A percentile compares a stretch with the other conserved stretches of the same genome.
phyloP scores from a whole-genome alignment of 1,140 invertebrate species.

The Achatina immaculata region DNA sequence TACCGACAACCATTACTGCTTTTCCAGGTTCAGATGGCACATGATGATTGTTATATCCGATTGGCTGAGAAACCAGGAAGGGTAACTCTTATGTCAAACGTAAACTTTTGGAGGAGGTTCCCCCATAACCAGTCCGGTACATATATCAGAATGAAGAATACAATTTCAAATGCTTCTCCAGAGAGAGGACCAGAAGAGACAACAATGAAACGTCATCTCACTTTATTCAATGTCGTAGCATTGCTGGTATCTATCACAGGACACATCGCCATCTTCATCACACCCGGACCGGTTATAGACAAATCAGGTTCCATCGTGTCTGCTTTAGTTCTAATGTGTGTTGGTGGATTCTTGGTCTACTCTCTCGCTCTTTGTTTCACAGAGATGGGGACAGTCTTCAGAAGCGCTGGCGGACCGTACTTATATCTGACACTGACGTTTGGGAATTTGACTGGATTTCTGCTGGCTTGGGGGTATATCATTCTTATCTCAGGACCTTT shows the following conservation, averaged over 20 bases:
- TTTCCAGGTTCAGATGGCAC: no score
- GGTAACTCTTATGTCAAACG: no score
- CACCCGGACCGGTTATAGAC: constrained; percentile 24
- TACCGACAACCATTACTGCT: no score
- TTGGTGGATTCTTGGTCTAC: constrained; percentile 32
- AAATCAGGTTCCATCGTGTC: constrained; percentile 34
- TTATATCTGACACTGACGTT: constrained; percentile 91
- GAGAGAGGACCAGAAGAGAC: background rate
- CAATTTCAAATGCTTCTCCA: no score
- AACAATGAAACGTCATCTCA: constrained; percentile 26
- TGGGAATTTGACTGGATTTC: constrained; percentile 87
- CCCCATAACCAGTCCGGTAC: no score
- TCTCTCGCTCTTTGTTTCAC: constrained; percentile 87
- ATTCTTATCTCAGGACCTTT: constrained; percentile 79
- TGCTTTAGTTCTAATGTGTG: constrained; percentile 25
- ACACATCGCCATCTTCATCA: constrained; percentile 41
- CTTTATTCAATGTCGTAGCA: constrained; percentile 29
- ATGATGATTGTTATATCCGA: no score
- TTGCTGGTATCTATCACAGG: constrained; percentile 38
- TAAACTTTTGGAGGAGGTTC: no score
- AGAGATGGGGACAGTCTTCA: constrained; percentile 91
- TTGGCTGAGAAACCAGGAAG: no score
- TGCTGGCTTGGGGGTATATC: constrained; percentile 88
- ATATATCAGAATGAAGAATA: no score
- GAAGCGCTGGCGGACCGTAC: constrained; percentile 95